A percentile compares a stretch with the other conserved stretches of the same genome.
phyloP scores from a whole-genome alignment of 1,140 invertebrate species.

The Probaryconus sp. region DNA sequence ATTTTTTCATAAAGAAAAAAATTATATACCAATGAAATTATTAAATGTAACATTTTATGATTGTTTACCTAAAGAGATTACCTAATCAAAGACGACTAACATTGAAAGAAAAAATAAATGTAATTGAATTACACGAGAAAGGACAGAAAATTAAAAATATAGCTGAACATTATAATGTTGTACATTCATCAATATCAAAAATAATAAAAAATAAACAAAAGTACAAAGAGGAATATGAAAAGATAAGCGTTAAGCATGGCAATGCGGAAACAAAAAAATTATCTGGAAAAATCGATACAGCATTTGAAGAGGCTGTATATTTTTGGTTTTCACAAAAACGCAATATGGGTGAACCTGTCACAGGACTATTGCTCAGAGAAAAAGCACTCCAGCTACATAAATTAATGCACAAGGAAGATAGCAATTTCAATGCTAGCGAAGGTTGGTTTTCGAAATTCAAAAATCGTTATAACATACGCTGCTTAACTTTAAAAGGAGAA shows the following conservation, averaged over 20 bases:
- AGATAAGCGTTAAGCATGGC: neutral
- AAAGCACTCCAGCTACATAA: slow-evolving; percentile 2
- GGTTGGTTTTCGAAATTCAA: slow-evolving; percentile 41
- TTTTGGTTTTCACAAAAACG: slow-evolving; percentile 18
- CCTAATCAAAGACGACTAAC: no score
- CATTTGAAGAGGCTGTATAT: slow-evolving; percentile 8
- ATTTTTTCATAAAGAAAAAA: no score
- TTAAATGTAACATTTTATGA: no score
- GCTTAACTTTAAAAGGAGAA: slow-evolving; percentile 11
- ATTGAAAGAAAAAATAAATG: no score
- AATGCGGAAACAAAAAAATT: slow-evolving; percentile 1
- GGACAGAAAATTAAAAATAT: slow-evolving; percentile 4
- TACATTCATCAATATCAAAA: neutral
- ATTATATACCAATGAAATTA: no score
- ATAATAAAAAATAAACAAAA: neutral
- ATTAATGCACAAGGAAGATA: neutral
- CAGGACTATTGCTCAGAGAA: slow-evolving; percentile 1
- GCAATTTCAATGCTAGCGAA: slow-evolving; percentile 27
- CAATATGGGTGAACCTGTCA: neutral
- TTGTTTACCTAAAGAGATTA: no score
- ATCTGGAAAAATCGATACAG: neutral
- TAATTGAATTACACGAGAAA: neutral
- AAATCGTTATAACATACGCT: slow-evolving; percentile 17
- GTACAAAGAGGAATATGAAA: slow-evolving; percentile 2
- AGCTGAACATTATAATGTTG: neutral